phyloP scores from a whole-genome alignment of 2,888 invertebrate genomes.

The Troglohyphantes excavatus region DNA sequence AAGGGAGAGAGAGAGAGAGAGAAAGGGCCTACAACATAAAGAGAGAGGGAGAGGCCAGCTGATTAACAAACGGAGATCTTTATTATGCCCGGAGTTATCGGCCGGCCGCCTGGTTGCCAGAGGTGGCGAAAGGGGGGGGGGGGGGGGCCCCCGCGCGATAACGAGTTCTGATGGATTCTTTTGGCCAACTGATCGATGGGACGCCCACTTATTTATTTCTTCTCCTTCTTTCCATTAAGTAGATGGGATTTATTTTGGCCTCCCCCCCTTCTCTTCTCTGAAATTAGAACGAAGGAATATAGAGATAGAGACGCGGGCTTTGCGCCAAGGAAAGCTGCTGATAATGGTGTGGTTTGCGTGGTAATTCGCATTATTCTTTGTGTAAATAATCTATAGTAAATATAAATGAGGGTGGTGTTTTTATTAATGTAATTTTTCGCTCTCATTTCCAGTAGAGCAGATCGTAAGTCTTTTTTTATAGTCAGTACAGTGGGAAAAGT shows the following conservation, averaged over 20 bases:
- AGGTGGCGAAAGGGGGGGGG: slow-evolving; percentile 65
- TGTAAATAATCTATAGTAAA: background rate
- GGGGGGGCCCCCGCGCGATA: slow-evolving; percentile 65
- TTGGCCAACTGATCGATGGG: slow-evolving; percentile 62
- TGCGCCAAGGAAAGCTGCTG: slow-evolving; percentile 12
- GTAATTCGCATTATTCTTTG: background rate
- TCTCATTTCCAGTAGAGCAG: too few relatives aligned
- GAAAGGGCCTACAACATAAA: slow-evolving; percentile 50
- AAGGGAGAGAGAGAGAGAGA: slow-evolving; percentile 62
- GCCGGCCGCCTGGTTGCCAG: slow-evolving; percentile 26
- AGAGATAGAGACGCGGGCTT: slow-evolving; percentile 38
- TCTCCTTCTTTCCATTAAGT: slow-evolving; percentile 58
- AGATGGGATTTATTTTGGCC: slow-evolving; percentile 61
- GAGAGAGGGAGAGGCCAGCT: slow-evolving; percentile 67
- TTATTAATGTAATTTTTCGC: too few relatives aligned
- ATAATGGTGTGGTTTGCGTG: background rate
- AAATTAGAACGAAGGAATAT: too few relatives aligned
- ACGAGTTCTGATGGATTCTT: slow-evolving; percentile 76
- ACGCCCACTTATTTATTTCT: slow-evolving; percentile 74
- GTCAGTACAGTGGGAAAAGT: too few relatives aligned
- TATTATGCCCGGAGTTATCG: slow-evolving; percentile 75
- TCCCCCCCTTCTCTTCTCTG: too few relatives aligned
- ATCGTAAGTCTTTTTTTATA: too few relatives aligned
- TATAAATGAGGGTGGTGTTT: background rate
- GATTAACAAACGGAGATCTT: slow-evolving; percentile 76